Conservation (phyloP, 2,888 invertebrate species). For the Gandaritis pyraliata region DNA sequence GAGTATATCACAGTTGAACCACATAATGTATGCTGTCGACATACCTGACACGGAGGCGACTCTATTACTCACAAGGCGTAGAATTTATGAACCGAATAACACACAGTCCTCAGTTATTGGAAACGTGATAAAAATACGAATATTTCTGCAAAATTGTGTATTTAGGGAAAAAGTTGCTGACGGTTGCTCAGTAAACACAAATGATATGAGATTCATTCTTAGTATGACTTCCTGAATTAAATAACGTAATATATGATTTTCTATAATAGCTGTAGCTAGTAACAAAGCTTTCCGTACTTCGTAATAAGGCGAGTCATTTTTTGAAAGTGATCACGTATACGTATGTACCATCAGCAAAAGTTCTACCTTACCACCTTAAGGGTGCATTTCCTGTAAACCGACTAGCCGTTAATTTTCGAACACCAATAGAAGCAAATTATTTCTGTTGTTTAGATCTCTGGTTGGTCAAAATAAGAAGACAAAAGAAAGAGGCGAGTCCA, state of each 20-base stretch:
- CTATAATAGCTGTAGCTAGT: too few species aligned
- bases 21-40: conserved; percentile 73
- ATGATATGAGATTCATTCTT: conserved; percentile 9
- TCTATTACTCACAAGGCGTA: conserved; percentile 70
- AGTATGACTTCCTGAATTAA: conserved; percentile 10
- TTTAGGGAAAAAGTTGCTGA: conserved; percentile 19
- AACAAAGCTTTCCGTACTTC: too few species aligned
- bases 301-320: too few species aligned
- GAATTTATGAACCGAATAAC: conserved; percentile 78
- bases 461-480: too few species aligned
- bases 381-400: too few species aligned
- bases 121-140: conserved; percentile 74
- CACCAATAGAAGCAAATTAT: too few species aligned
- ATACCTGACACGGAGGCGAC: conserved; percentile 67
- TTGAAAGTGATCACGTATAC: too few species aligned
- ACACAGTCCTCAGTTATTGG: conserved; percentile 73
- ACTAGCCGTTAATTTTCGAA: too few species aligned
- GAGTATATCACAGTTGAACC: conserved; percentile 56
- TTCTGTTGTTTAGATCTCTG: too few species aligned
- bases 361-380: too few species aligned
- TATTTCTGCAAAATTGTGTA: conserved; percentile 45
- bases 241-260: background rate
- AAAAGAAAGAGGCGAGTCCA: too few species aligned
- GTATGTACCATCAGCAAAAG: too few species aligned
- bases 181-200: conserved; percentile 23